A percentile compares a stretch with the other conserved stretches of the same genome.
phyloP scores from a whole-genome alignment of 2,113 vertebrate genomes.

The Gallinago paraguaiae region DNA sequence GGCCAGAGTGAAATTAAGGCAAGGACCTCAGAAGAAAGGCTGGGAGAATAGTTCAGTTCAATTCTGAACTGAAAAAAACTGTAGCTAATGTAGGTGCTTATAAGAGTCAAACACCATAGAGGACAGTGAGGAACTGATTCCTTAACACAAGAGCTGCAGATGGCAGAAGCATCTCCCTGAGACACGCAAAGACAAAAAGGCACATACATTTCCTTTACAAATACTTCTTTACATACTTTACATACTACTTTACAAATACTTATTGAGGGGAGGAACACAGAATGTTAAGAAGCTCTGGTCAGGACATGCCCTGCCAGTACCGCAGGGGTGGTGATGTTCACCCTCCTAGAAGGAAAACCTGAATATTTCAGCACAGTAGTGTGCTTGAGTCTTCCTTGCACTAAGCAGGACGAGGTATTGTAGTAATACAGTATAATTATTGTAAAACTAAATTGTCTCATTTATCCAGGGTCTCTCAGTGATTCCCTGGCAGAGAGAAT shows the following conservation, averaged over 20 bases:
- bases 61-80: background rate
- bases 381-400: background rate
- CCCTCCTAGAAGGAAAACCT: background rate
- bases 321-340: background rate
- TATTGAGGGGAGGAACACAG: rapidly evolving
- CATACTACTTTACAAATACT: background rate
- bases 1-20: background rate
- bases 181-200: background rate
- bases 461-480: background rate
- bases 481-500: background rate
- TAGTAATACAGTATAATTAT: background rate
- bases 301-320: background rate
- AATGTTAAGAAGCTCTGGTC: background rate
- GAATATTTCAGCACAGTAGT: background rate
- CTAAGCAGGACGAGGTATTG: background rate
- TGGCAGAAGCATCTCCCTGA: background rate
- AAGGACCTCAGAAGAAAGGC: background rate
- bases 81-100: background rate
- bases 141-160: background rate
- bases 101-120: background rate
- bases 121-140: background rate
- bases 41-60: background rate
- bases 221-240: background rate
- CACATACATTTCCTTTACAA: background rate
- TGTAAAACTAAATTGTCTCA: background rate